These are phyloP conservation scores for Hirtodrosophila cameraria DNA, from an alignment of 2,888 invertebrate genomes.

Conservation along the genomic window DNA sequence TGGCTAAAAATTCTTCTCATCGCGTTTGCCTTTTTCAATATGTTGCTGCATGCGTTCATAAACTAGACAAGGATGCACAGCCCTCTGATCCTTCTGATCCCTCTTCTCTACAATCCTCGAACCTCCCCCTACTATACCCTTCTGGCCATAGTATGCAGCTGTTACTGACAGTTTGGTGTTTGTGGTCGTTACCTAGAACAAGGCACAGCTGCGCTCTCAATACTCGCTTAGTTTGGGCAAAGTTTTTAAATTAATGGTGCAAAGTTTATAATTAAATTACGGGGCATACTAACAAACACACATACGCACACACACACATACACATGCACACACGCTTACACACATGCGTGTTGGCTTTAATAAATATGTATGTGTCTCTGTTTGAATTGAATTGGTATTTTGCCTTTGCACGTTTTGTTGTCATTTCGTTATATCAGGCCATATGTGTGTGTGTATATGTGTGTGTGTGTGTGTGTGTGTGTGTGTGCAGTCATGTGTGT, in stretches of 20 bases:
- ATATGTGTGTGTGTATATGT: conserved; percentile 32
- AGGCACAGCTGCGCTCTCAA: conserved; percentile 63
- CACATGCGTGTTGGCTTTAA: conserved; percentile 28
- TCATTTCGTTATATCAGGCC: conserved; percentile 50
- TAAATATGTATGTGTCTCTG: conserved; percentile 35
- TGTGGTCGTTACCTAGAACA: conserved; percentile 43
- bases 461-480: conserved; percentile 15
- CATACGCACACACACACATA: conserved; percentile 27
- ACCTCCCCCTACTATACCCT: no score
- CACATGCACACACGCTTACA: conserved; percentile 15
- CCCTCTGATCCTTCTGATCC: neutral
- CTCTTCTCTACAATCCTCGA: no score
- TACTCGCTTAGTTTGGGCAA: conserved; percentile 61
- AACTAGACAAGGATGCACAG: conserved; percentile 23
- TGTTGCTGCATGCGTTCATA: conserved; percentile 61
- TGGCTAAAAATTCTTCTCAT: conserved; percentile 45
- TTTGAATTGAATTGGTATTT: conserved; percentile 57
- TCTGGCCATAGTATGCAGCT: conserved; percentile 28
- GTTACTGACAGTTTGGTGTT: conserved; percentile 51
- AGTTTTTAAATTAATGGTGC: conserved; percentile 80
- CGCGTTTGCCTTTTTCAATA: conserved; percentile 67
- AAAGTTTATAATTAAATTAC: conserved; percentile 83
- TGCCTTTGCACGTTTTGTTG: conserved; percentile 47
- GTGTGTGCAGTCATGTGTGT: conserved; percentile 54
- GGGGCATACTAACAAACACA: conserved; percentile 47